Evolutionary conservation across 2,888 invertebrate genomes (phyloP), one percentile per base, ranked within the genome.

Genomic region (Pristionchus exspectatus): DNA sequence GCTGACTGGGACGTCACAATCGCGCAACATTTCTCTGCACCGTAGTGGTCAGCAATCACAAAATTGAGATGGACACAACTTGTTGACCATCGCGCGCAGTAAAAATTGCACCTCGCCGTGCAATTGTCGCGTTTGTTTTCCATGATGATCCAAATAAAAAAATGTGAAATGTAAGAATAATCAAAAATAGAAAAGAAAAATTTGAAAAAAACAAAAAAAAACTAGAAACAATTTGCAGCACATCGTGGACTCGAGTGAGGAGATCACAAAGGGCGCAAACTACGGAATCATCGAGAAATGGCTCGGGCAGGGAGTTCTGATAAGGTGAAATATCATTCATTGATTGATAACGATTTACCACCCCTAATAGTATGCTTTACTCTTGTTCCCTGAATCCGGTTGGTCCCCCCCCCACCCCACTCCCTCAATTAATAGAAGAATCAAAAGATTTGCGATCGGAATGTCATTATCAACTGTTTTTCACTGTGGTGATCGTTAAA

Each of bases 261-360:
- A 94, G 24, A 94, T 95, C 18, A 94, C 95, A 24, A 95, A 95
- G 90, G 94, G 95, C 18, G 92, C 92, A 38, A 95, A 95, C 89
- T 96, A 96, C 92, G 92, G 94, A 27, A 93, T 96, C 4, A 24
- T 77, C 44, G 77, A 44, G 77, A 16, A 12, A 2, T 77, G 77
- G 77, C 77, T 77, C 21, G 77, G 77, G 9, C 38, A 33, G 77
- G 77, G 77, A 77, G 4, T 77, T 21, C 77, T 77, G 24, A 77
- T 77, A 21, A 77, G 77, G 77, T 77, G 18, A 59, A 7, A 59
- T 38, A 38, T 38, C 38, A 2, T 38, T 3, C 3, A 38, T 38
- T 38, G 38, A 38, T 3, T 38, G 38, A 38, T 5, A 3, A 5
- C 2, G 38, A 38, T 3, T 38, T 38, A 38, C 38, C 38, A 38